Base-by-base conservation (phyloP, 2,888 invertebrate species). In the Mythimna loreyi region DNA sequence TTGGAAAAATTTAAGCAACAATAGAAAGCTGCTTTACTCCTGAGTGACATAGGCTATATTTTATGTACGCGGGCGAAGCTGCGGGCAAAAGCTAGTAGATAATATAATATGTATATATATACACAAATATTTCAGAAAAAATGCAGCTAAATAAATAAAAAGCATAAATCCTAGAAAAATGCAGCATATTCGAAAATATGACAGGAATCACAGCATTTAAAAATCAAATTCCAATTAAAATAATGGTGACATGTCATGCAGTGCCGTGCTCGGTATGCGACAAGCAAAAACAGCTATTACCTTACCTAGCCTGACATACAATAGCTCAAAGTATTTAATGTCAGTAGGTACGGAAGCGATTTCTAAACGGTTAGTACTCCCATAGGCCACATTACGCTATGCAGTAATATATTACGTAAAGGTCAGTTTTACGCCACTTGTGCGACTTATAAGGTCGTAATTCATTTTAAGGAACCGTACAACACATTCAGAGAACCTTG, bases 291-390 rank as follows among this genome's bases (percentile, higher is more conserved):
- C 16, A n/a, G 16, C 5, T 23, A 16, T 19, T 36, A 33, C 25
- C 6, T 47, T 52, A 25, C 11, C 30, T 59, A 28, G 33, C 5
- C 16, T 19, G 40, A 40, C 6, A 36, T 4, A 49, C 47, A 28
- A n/a, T 49, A 62, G 64, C 36, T 9, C 52, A 55, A 74, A 67
- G 53, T 61, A 78, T 55, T 49, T 28, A 69, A 81, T 82, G 78
- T 81, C 81, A 82, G 72, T 65, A 63, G 67, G 53, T 52, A 56
- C 62, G 55, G 65, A 67, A 78, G 64, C 75, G 75, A 72, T 81
- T 78, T 67, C 78, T 69, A 83, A 81, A 58, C 72, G 72, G 72
- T 81, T 72, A 83, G 78, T 81, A 78, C 69, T 83, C 82, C 84
- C 82, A 56, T 67, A 82, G 78, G 82, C n/a, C 72, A 55, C 68